These are phyloP conservation scores for Hylomyscus alleni DNA, from an alignment of 2,797 vertebrate genomes.

Conservation along the genomic window DNA sequence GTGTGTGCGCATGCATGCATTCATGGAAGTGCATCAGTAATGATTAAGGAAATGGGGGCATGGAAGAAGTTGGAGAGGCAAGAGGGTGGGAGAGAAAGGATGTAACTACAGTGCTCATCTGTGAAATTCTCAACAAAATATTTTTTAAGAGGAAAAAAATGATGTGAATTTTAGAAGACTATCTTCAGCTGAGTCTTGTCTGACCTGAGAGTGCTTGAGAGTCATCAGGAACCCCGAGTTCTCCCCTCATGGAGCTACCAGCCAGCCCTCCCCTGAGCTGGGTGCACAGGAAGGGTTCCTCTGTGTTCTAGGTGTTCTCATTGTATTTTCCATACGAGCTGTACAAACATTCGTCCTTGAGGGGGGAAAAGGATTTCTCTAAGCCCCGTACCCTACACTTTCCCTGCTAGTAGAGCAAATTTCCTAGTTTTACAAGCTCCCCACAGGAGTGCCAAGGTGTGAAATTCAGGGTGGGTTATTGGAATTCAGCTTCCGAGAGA, in stretches of 20 bases:
- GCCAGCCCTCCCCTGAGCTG: background rate
- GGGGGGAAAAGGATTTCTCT: background rate
- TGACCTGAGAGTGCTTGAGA: too few relatives aligned
- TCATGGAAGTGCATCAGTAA: background rate
- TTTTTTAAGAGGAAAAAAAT: background rate
- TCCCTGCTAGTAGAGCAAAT: slow-evolving; percentile 23
- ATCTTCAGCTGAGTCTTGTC: background rate
- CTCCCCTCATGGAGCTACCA: rapidly evolving
- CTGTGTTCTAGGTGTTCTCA: background rate
- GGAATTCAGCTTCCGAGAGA: slow-evolving; percentile 20
- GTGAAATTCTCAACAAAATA: background rate
- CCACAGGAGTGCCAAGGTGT: slow-evolving; percentile 18
- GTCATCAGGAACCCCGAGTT: background rate
- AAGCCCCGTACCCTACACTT: background rate
- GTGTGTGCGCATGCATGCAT: background rate
- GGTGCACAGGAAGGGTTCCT: background rate
- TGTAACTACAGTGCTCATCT: background rate
- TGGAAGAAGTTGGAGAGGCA: background rate
- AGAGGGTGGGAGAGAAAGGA: background rate
- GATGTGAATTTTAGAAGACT: background rate
- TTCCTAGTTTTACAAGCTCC: slow-evolving; percentile 67
- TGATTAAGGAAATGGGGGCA: background rate
- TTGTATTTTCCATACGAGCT: slow-evolving; percentile 11
- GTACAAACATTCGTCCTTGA: slow-evolving; percentile 5
- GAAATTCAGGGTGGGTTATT: background rate